These are phyloP conservation scores for Myripristis murdjan DNA, from an alignment of 2,797 vertebrate genomes.

Conservation along the genomic window DNA sequence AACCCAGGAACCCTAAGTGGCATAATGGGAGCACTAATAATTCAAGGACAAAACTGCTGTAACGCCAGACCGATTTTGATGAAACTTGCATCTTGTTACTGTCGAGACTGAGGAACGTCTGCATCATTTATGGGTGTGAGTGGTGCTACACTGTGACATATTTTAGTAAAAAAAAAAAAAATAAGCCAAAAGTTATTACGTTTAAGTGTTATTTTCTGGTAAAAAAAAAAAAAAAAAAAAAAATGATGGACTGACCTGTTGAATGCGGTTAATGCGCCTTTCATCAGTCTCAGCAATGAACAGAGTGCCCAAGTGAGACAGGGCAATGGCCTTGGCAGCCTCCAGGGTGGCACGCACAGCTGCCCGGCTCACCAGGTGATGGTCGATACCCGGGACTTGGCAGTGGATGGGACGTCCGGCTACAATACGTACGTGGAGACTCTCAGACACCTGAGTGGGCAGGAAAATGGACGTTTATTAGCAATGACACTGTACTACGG, in stretches of 20 bases:
- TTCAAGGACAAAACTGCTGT: too few relatives aligned
- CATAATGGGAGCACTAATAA: too few relatives aligned
- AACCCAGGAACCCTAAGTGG: too few relatives aligned
- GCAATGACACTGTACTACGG: neutral
- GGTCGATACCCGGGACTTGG: constrained; percentile 95
- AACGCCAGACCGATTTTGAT: too few relatives aligned
- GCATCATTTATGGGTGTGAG: too few relatives aligned
- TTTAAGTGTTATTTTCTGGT: too few relatives aligned
- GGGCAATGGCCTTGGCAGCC: constrained; percentile 93
- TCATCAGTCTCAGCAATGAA: constrained; percentile 98
- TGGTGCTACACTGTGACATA: too few relatives aligned
- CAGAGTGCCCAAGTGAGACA: constrained; percentile 93
- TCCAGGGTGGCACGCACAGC: constrained; percentile 95
- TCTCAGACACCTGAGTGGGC: constrained; percentile 91
- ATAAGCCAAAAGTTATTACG: too few relatives aligned
- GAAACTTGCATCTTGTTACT: too few relatives aligned
- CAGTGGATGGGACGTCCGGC: constrained; percentile 97
- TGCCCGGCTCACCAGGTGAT: constrained; percentile 94
- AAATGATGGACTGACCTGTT: constrained; percentile 88
- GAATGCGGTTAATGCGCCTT: constrained; percentile 96
- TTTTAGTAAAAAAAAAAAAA: too few relatives aligned
- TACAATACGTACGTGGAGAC: constrained; percentile 92
- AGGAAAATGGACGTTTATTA: neutral
- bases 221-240: too few relatives aligned
- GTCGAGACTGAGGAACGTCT: too few relatives aligned